phyloP scores from a whole-genome alignment of 2,797 vertebrate genomes.

The Cyclura pinguis region DNA sequence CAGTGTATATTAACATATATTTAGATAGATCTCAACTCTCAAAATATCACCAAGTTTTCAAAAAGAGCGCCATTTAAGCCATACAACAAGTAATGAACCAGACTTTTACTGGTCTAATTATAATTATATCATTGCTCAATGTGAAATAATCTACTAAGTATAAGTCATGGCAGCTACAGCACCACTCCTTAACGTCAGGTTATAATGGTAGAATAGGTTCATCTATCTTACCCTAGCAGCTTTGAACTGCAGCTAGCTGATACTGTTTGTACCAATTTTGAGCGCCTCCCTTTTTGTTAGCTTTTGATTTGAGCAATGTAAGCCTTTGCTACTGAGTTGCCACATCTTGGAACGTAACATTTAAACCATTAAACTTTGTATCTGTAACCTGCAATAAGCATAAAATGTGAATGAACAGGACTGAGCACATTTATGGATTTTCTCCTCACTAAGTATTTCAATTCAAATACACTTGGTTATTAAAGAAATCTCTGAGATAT shows the following conservation, averaged over 20 bases:
- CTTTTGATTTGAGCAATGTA: background rate
- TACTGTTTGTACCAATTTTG: background rate
- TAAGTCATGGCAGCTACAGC: too few species aligned
- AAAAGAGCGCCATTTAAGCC: background rate
- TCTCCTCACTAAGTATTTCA: background rate
- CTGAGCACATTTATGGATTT: background rate
- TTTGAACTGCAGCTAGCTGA: background rate
- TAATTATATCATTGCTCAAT: background rate
- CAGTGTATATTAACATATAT: background rate
- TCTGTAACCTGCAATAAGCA: too few species aligned
- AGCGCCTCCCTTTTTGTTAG: background rate
- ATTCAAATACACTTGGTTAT: background rate
- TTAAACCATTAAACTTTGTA: too few species aligned
- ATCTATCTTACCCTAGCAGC: too few species aligned
- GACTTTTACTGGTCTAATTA: background rate
- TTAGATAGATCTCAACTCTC: background rate
- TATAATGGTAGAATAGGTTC: too few species aligned
- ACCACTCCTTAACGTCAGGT: too few species aligned
- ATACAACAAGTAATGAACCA: background rate
- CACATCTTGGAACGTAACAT: background rate
- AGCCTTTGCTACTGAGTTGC: background rate
- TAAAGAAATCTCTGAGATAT: background rate
- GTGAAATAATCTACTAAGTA: too few species aligned
- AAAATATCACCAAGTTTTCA: background rate
- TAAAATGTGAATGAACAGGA: too few species aligned